phyloP scores from a whole-genome alignment of 2,888 invertebrate species.

The Teleiodes luculella region DNA sequence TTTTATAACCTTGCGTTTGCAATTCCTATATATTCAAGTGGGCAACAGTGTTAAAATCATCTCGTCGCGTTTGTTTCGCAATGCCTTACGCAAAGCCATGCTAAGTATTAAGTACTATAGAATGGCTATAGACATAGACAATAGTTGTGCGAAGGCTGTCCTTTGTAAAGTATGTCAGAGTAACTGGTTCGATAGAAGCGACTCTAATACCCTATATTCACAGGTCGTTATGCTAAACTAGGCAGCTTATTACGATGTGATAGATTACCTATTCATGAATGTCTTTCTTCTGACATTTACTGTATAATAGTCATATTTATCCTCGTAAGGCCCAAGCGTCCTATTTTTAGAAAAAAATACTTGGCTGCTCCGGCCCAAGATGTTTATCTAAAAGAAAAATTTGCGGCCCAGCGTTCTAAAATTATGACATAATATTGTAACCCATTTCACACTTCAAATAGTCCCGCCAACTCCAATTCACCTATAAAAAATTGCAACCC shows the following conservation, averaged over 20 bases:
- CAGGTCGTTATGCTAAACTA: conserved; percentile 3
- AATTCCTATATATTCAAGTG: too few species aligned
- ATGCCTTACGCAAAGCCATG: conserved; percentile 17
- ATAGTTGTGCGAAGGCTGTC: conserved; percentile 59
- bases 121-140: conserved; percentile 41
- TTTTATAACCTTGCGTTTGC: too few species aligned
- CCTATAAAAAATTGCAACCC: too few species aligned
- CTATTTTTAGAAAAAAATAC: too few species aligned
- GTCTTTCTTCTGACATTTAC: neutral
- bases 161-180: conserved; percentile 65
- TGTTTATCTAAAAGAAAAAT: too few species aligned
- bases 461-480: too few species aligned
- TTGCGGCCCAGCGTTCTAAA: too few species aligned
- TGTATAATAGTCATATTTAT: neutral
- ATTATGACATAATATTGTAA: too few species aligned
- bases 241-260: neutral
- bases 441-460: too few species aligned
- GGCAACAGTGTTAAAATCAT: neutral
- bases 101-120: conserved; percentile 6
- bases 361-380: too few species aligned
- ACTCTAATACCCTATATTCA: conserved; percentile 15
- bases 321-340: too few species aligned
- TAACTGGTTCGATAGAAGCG: conserved; percentile 45
- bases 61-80: conserved; percentile 13
- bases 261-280: neutral